Conservation (phyloP, 2,797 vertebrate species). For the Arctocebus calabarensis region DNA sequence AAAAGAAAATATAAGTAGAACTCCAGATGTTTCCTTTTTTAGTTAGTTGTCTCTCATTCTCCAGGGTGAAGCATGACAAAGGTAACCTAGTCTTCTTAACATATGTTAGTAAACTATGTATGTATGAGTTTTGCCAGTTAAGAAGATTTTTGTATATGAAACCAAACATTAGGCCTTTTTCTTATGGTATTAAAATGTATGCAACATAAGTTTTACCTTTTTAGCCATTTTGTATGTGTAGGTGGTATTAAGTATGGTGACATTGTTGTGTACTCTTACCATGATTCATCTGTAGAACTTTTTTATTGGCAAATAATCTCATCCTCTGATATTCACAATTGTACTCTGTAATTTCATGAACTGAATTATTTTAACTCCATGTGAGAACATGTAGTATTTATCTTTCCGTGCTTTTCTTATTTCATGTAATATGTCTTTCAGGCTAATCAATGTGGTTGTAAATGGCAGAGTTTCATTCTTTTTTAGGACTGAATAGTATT, state of each 20-base stretch:
- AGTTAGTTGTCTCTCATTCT: background rate
- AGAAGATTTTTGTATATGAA: background rate
- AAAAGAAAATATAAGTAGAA: background rate
- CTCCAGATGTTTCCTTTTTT: background rate
- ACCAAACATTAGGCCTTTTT: background rate
- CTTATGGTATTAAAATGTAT: background rate
- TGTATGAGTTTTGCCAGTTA: constrained; percentile 28
- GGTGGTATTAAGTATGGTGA: background rate
- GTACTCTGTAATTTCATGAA: background rate
- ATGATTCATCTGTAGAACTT: background rate
- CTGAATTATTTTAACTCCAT: background rate
- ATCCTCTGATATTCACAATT: background rate
- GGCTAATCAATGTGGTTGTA: background rate
- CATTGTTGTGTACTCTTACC: background rate
- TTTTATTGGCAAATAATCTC: background rate
- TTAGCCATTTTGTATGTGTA: background rate
- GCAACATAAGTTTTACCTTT: background rate
- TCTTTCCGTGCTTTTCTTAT: background rate
- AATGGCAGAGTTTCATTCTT: background rate
- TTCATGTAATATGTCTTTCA: background rate
- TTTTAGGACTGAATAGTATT: background rate
- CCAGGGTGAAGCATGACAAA: background rate
- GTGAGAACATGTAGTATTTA: background rate
- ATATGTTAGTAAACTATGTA: too few relatives aligned
- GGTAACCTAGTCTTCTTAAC: background rate